Evolutionary conservation across 2,113 vertebrate genomes (phyloP).

Genomic region (Solea senegalensis): DNA sequence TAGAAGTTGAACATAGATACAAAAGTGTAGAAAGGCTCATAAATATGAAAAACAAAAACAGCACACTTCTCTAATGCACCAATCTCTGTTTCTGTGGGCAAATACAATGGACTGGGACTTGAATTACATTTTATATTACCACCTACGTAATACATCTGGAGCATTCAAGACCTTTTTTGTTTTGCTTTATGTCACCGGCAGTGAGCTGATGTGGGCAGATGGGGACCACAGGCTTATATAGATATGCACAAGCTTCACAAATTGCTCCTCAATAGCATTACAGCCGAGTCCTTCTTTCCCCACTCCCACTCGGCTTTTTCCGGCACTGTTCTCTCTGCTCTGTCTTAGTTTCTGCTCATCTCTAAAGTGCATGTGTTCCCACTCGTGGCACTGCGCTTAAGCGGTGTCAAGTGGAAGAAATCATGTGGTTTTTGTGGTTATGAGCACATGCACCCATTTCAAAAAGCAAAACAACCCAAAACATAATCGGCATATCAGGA

Average conservation of each 20-base stretch:
- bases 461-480: constrained; percentile 13
- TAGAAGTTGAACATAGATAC: constrained; percentile 38
- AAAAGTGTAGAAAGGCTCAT: background rate
- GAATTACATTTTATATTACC: constrained; percentile 74
- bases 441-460: background rate
- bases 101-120: constrained; percentile 69
- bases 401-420: constrained; percentile 58
- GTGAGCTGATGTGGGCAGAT: constrained; percentile 76
- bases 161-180: constrained; percentile 71
- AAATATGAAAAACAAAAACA: background rate
- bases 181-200: constrained; percentile 75
- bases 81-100: constrained; percentile 55
- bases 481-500: too few relatives aligned
- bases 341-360: constrained; percentile 56
- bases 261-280: constrained; percentile 77
- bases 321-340: constrained; percentile 46
- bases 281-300: constrained; percentile 60
- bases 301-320: constrained; percentile 69
- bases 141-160: constrained; percentile 73
- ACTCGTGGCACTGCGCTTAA: constrained; percentile 58
- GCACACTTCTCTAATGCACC: constrained; percentile 22
- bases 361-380: constrained; percentile 54
- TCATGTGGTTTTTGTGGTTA: constrained; percentile 12
- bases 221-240: constrained; percentile 69
- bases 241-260: constrained; percentile 76